Evolutionary conservation across 1,140 invertebrate species (phyloP).

Genomic region (Rhyzopertha dominica): DNA sequence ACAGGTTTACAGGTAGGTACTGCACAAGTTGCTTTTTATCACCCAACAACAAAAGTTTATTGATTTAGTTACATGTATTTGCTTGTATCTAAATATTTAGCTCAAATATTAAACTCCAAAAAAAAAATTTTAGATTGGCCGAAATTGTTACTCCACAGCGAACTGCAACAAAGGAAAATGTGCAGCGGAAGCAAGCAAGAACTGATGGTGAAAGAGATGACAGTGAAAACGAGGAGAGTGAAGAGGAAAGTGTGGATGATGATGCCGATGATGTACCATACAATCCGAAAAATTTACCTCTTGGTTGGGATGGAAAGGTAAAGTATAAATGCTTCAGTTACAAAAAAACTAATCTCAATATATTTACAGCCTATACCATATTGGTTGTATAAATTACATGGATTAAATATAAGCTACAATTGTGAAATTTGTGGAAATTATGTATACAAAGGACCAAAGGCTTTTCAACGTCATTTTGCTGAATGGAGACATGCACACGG

Average conservation of each 20-base stretch:
- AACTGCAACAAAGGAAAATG: conserved; percentile 93
- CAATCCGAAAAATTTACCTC: conserved; percentile 98
- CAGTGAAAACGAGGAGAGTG: conserved; percentile 86
- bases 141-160: conserved; percentile 80
- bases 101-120: not conserved
- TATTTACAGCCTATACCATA: conserved; percentile 84
- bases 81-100: not conserved
- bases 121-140: conserved; percentile 56
- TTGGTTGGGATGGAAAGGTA: conserved; percentile 99
- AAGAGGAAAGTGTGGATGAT: conserved; percentile 80
- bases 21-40: conserved; percentile 5
- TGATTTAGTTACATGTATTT: not conserved
- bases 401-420: conserved; percentile 97
- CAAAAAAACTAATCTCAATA: not conserved
- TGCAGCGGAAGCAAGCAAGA: conserved; percentile 95
- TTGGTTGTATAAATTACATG: conserved; percentile 99
- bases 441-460: conserved; percentile 98
- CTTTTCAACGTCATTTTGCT: conserved; percentile 99
- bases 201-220: conserved; percentile 92
- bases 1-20: conserved; percentile 71
- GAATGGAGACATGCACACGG: conserved; percentile 99
- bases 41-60: conserved; percentile 1
- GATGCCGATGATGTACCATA: conserved; percentile 90
- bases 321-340: conserved; percentile 4
- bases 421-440: conserved; percentile 99